Evolutionary conservation across 2,888 invertebrate species (phyloP).

Genomic region (Parnassius apollo): DNA sequence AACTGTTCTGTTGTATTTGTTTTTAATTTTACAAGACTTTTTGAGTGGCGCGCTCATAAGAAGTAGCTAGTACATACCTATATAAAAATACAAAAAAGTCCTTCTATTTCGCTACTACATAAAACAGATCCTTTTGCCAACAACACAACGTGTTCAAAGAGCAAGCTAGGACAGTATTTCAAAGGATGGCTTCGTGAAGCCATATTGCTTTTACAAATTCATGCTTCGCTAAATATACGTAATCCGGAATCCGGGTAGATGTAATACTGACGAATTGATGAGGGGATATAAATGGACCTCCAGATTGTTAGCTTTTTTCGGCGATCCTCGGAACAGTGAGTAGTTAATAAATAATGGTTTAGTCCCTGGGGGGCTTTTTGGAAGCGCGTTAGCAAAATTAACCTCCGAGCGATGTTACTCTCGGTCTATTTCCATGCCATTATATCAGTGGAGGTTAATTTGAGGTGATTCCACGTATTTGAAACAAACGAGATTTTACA

Average conservation of each 20-base stretch:
- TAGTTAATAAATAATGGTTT: slow-evolving; percentile 19
- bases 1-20: no score
- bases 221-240: background rate
- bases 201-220: slow-evolving; percentile 2
- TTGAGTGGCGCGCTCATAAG: no score
- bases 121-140: no score
- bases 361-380: slow-evolving; percentile 21
- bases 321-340: slow-evolving; percentile 11
- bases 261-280: slow-evolving; percentile 16
- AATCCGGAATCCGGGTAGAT: background rate
- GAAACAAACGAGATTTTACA: background rate
- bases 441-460: background rate
- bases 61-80: no score
- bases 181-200: background rate
- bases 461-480: background rate
- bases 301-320: background rate
- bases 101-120: no score
- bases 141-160: no score
- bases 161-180: background rate
- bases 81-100: no score
- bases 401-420: background rate
- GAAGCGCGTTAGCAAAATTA: slow-evolving; percentile 14
- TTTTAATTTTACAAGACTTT: no score
- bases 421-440: slow-evolving; percentile 1
- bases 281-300: slow-evolving; percentile 10